Percentiles rank a stretch among this genome's conserved stretches.
Conservation (phyloP, 2,888 invertebrate species). For the Panopea generosa region DNA sequence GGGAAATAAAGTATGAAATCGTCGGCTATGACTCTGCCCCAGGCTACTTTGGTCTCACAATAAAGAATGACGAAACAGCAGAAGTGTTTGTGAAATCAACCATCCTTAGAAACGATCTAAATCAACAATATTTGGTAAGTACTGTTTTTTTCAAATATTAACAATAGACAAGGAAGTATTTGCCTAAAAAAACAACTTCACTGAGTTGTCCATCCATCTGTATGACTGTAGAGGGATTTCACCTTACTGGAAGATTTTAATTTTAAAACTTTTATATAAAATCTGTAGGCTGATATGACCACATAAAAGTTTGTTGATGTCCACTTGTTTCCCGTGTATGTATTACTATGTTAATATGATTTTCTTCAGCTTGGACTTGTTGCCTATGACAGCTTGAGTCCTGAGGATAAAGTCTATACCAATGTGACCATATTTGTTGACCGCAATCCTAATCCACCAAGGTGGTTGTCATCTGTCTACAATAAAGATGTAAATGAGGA, state of each 20-base stretch:
- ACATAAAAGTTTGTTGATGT: no score
- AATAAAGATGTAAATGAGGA: conserved; percentile 71
- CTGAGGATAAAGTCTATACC: conserved; percentile 62
- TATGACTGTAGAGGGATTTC: no score
- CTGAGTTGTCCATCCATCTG: no score
- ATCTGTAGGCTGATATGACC: no score
- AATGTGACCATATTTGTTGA: conserved; percentile 76
- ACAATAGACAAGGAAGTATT: no score
- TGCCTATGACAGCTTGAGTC: conserved; percentile 69
- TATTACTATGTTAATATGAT: no score
- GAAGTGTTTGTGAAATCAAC: conserved; percentile 67
- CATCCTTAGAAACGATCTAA: conserved; percentile 61
- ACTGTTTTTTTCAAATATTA: no score
- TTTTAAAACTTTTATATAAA: no score
- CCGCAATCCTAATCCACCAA: conserved; percentile 76
- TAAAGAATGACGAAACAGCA: conserved; percentile 50
- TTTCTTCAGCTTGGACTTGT: conserved; percentile 69
- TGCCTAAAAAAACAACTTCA: no score
- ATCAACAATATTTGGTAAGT: conserved; percentile 70
- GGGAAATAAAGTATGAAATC: conserved; percentile 64
- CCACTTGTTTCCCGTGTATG: no score
- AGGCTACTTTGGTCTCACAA: conserved; percentile 73
- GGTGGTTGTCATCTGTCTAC: conserved; percentile 60
- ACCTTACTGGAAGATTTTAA: no score
- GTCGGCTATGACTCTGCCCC: conserved; percentile 71